Evolutionary conservation across 2,888 invertebrate species (phyloP).

Genomic region (Hypercompe scribonia): DNA sequence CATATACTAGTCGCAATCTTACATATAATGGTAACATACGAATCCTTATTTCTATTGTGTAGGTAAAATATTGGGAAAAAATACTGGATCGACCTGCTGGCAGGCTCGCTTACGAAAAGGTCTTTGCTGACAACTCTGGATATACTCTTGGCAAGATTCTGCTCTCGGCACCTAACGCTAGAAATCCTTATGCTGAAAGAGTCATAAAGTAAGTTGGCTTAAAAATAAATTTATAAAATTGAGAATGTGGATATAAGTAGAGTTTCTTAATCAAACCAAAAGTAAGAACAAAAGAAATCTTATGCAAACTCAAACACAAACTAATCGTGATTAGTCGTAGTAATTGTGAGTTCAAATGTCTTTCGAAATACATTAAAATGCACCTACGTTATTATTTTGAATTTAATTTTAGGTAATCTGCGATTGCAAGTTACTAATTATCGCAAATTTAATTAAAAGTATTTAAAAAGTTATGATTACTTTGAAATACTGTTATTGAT

Average conservation of each 20-base stretch:
- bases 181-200: constrained; percentile 91
- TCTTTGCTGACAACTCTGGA: constrained; percentile 89
- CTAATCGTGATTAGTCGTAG: no score
- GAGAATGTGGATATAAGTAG: not conserved
- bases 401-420: no score
- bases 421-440: not conserved
- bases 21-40: not conserved
- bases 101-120: constrained; percentile 92
- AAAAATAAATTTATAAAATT: not conserved
- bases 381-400: no score
- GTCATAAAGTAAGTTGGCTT: constrained; percentile 87
- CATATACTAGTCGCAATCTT: not conserved
- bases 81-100: constrained; percentile 94
- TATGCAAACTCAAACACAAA: not conserved
- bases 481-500: not conserved
- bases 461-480: not conserved
- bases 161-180: constrained; percentile 92
- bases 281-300: not conserved
- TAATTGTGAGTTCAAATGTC: no score
- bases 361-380: no score
- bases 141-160: constrained; percentile 92
- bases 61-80: constrained; percentile 94
- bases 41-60: constrained; percentile 72
- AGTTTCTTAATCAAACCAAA: not conserved
- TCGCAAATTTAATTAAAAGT: no score